Evolutionary conservation across 2,113 vertebrate genomes (phyloP).

Genomic region (Dunckerocampus dactyliophorus): DNA sequence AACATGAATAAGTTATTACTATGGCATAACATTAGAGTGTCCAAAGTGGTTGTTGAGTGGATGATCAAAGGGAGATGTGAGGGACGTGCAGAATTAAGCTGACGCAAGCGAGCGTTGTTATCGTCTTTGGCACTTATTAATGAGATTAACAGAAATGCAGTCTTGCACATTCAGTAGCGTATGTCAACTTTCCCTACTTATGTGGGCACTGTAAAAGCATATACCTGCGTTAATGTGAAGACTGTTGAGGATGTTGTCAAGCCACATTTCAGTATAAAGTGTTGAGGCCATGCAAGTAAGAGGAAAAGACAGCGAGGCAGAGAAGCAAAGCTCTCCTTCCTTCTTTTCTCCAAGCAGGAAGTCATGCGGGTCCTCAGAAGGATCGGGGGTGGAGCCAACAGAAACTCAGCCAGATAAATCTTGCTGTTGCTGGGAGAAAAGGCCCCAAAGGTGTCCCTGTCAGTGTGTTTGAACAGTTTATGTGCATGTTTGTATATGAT

Average conservation of each 20-base stretch:
- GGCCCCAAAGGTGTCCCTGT: slow-evolving; percentile 5
- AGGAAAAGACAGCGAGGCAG: slow-evolving; percentile 3
- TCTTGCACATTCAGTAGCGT: background rate
- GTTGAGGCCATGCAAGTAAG: background rate
- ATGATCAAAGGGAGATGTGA: no score
- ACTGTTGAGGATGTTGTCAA: background rate
- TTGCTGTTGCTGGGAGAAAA: slow-evolving; percentile 51
- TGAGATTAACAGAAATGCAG: background rate
- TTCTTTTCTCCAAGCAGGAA: slow-evolving; percentile 61
- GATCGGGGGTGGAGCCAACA: slow-evolving; percentile 15
- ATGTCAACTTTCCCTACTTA: background rate
- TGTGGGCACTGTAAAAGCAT: background rate
- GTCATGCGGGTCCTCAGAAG: slow-evolving; percentile 53
- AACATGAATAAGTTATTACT: no score
- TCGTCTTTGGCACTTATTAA: background rate
- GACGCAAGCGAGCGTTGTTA: background rate
- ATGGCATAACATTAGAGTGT: no score
- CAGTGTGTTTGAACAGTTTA: slow-evolving; percentile 14
- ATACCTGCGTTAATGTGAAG: background rate
- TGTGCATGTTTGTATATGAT: slow-evolving; percentile 33
- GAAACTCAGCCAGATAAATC: slow-evolving; percentile 25
- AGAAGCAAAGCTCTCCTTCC: slow-evolving; percentile 39
- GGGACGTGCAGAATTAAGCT: background rate
- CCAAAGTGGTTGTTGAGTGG: no score
- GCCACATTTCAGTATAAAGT: no score